Evolutionary conservation across 1,140 invertebrate species (phyloP).

Genomic region (Leptinotarsa defecta): DNA sequence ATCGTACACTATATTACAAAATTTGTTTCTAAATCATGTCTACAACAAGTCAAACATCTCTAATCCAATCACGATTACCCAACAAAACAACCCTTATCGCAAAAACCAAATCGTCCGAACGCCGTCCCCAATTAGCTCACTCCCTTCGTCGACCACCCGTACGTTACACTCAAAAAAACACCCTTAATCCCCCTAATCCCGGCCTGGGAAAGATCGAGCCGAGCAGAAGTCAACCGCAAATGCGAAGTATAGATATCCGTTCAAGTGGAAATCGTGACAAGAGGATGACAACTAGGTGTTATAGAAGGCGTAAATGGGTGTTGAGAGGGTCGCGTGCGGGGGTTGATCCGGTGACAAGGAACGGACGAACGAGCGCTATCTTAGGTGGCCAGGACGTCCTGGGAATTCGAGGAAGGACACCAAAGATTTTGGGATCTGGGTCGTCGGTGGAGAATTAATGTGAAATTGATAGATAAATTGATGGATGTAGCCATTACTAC

Average conservation of each 20-base stretch:
- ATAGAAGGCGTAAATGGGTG: slow-evolving; percentile 2
- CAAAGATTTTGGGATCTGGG: no score
- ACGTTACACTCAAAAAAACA: background rate
- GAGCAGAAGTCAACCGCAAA: slow-evolving; percentile 5
- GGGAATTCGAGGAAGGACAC: no score
- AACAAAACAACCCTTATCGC: background rate
- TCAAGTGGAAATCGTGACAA: background rate
- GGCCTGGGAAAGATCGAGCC: background rate
- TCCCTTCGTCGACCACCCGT: background rate
- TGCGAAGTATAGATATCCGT: background rate
- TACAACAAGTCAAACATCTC: background rate
- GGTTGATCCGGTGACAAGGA: no score
- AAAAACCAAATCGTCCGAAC: background rate
- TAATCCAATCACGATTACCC: background rate
- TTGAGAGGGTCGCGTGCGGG: background rate
- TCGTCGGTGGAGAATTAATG: no score
- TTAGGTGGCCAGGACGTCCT: no score
- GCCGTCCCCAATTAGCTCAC: background rate
- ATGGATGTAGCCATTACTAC: no score
- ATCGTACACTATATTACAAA: no score
- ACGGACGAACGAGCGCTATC: no score
- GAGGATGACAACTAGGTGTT: slow-evolving; percentile 7
- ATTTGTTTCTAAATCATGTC: no score
- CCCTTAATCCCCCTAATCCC: background rate
- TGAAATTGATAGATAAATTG: no score